These are phyloP conservation scores for Oceanites oceanicus DNA, from an alignment of 2,113 vertebrate species.

Conservation along the genomic window DNA sequence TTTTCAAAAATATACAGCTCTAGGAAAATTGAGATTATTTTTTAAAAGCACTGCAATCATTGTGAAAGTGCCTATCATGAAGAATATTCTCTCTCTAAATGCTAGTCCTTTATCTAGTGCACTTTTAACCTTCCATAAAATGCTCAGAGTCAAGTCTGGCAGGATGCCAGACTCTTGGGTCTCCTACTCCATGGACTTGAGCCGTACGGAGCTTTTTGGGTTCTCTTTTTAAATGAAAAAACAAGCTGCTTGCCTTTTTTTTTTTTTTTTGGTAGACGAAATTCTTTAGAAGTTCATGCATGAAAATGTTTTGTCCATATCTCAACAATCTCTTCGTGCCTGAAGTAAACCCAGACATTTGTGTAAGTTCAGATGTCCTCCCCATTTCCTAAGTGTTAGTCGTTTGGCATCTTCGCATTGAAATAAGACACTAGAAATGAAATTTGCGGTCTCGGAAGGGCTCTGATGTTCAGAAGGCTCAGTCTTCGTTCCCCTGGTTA, in stretches of 20 bases:
- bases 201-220: neutral
- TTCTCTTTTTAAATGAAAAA: neutral
- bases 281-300: neutral
- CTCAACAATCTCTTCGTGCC: neutral
- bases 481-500: neutral
- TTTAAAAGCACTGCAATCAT: constrained; percentile 43
- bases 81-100: constrained; percentile 23
- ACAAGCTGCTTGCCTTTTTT: neutral
- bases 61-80: constrained; percentile 39
- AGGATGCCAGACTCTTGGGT: constrained; percentile 13
- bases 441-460: neutral
- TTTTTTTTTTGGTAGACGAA: neutral
- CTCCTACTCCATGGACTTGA: neutral
- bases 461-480: constrained; percentile 21
- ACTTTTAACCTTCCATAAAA: constrained; percentile 71
- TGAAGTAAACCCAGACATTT: neutral
- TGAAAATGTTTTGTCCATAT: neutral
- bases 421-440: neutral
- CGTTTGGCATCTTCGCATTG: neutral
- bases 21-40: constrained; percentile 31
- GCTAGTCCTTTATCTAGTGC: constrained; percentile 55
- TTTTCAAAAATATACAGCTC: constrained; percentile 24
- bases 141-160: constrained; percentile 43
- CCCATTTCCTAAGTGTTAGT: neutral
- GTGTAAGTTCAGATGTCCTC: neutral